These are phyloP conservation scores for Cottus gobio DNA, from an alignment of 2,113 vertebrate species.

Conservation along the genomic window DNA sequence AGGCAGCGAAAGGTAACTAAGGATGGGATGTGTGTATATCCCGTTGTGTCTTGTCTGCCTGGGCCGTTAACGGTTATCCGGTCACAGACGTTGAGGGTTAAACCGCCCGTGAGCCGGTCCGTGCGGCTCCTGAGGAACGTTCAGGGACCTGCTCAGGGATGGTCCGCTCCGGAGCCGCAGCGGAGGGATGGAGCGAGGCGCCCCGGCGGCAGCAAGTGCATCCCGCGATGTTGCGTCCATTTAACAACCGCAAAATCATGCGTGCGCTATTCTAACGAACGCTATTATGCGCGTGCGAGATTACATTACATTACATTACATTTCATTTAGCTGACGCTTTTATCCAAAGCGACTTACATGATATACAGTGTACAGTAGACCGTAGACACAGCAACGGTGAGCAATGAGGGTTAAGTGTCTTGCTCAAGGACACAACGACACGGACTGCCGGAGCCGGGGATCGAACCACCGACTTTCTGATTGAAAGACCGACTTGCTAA, in stretches of 20 bases:
- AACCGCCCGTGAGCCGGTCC: not conserved
- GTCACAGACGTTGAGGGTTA: slow-evolving; percentile 12
- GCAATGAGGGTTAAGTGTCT: too few relatives aligned
- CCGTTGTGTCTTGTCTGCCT: too few relatives aligned
- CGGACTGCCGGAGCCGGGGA: too few relatives aligned
- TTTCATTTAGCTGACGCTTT: too few relatives aligned
- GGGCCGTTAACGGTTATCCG: too few relatives aligned
- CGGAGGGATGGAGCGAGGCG: slow-evolving; percentile 57
- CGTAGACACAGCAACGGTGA: too few relatives aligned
- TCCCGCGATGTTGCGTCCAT: not conserved
- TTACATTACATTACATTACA: too few relatives aligned
- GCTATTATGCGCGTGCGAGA: accelerated
- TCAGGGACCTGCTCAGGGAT: slow-evolving; percentile 72
- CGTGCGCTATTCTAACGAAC: accelerated
- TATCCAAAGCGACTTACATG: too few relatives aligned
- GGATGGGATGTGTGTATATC: slow-evolving; percentile 7
- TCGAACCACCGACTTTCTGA: too few relatives aligned
- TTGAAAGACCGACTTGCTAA: too few relatives aligned
- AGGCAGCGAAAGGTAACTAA: slow-evolving; percentile 85
- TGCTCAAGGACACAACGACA: too few relatives aligned
- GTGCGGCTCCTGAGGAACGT: slow-evolving; percentile 44
- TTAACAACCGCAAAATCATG: not conserved
- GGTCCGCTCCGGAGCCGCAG: slow-evolving; percentile 56
- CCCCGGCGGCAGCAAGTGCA: slow-evolving; percentile 72
- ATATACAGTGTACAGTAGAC: too few relatives aligned